phyloP scores from a whole-genome alignment of 2,113 vertebrate genomes.

The Eptesicus fuscus region DNA sequence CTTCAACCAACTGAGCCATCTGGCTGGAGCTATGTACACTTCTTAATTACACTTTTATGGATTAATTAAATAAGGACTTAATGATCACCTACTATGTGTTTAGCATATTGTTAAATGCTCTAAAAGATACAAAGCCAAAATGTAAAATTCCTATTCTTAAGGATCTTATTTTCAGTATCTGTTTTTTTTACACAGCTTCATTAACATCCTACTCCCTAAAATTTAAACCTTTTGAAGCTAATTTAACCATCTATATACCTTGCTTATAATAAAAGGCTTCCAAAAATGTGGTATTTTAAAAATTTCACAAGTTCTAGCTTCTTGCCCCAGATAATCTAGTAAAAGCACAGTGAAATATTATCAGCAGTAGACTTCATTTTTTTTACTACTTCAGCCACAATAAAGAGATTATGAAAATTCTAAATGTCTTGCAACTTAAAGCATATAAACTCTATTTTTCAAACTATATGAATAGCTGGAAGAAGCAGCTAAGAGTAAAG shows the following conservation, averaged over 20 bases:
- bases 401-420: constrained; percentile 71
- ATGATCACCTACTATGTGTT: not conserved
- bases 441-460: constrained; percentile 78
- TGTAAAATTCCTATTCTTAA: not conserved
- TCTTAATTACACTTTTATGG: not conserved
- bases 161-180: constrained; percentile 12
- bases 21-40: not conserved
- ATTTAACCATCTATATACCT: constrained; percentile 54
- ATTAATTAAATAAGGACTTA: not conserved
- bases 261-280: constrained; percentile 33
- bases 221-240: constrained; percentile 57
- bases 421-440: constrained; percentile 75
- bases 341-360: constrained; percentile 57
- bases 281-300: constrained; percentile 37
- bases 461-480: constrained; percentile 69
- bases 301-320: not conserved
- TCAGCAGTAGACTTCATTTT: constrained; percentile 67
- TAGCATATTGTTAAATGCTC: not conserved
- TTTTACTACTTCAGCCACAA: constrained; percentile 68
- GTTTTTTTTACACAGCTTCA: constrained; percentile 60
- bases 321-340: constrained; percentile 50
- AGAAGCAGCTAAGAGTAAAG: constrained; percentile 67
- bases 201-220: constrained; percentile 40
- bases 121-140: constrained; percentile 14
- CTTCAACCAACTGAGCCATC: not conserved